A percentile compares a stretch with the other conserved stretches of the same genome.
These are phyloP conservation scores for Lysiphlebus fabarum DNA, from an alignment of 1,140 invertebrate genomes.

Conservation along the genomic window DNA sequence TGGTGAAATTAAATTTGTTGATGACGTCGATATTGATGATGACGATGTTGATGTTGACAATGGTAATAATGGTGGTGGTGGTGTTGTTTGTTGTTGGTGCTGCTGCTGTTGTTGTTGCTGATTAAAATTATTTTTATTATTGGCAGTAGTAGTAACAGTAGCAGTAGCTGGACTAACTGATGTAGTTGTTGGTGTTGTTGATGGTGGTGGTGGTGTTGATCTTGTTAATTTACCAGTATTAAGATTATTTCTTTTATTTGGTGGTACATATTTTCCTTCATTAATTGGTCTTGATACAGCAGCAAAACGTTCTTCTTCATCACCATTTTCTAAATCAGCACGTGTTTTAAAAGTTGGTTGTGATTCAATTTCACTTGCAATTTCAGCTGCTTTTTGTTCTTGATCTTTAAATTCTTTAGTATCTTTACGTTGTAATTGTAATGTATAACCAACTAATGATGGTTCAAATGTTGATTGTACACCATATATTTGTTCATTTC, in stretches of 20 bases:
- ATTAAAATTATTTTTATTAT: constrained; percentile 47
- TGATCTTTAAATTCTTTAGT: constrained; percentile 77
- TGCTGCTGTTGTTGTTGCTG: constrained; percentile 25
- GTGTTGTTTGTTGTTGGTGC: too few species aligned
- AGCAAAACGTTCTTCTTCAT: constrained; percentile 83
- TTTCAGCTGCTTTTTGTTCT: constrained; percentile 71
- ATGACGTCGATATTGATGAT: constrained; percentile 31
- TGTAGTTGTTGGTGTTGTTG: constrained; percentile 53
- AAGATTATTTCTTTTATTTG: constrained; percentile 69
- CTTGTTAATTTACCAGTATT: constrained; percentile 55
- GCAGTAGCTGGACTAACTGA: constrained; percentile 37
- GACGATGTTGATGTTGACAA: too few species aligned
- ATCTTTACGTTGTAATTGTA: constrained; percentile 77
- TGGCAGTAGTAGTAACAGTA: constrained; percentile 29
- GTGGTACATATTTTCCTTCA: constrained; percentile 73
- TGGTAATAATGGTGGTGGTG: constrained; percentile 16
- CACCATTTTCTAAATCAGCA: constrained; percentile 84
- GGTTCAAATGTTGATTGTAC: constrained; percentile 86
- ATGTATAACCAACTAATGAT: constrained; percentile 81
- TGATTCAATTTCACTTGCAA: constrained; percentile 87
- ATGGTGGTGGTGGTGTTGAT: constrained; percentile 57
- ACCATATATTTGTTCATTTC: constrained; percentile 86
- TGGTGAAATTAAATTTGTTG: constrained; percentile 45
- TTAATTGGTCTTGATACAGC: constrained; percentile 60
- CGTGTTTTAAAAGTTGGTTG: constrained; percentile 76